These are phyloP conservation scores for Crenichthys baileyi DNA, from an alignment of 2,797 vertebrate genomes.

Conservation along the genomic window DNA sequence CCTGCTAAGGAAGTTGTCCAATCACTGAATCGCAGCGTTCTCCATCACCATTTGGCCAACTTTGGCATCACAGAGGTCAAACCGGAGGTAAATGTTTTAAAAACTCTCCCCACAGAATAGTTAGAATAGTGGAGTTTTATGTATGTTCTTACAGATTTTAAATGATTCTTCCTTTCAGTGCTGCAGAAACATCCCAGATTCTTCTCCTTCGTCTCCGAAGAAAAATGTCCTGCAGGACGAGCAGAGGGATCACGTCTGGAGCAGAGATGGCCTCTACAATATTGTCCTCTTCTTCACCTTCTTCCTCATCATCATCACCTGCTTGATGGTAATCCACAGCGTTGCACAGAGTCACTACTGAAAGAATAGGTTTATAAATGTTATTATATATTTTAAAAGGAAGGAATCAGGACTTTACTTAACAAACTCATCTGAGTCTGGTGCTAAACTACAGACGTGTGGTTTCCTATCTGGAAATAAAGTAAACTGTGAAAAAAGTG, in stretches of 20 bases:
- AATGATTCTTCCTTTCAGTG: neutral
- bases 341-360: no score
- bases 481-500: neutral
- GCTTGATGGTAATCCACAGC: conserved; percentile 85
- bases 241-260: conserved; percentile 88
- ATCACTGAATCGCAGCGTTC: conserved; percentile 88
- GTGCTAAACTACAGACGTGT: neutral
- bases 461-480: no score
- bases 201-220: conserved; percentile 61
- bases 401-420: neutral
- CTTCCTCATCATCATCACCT: conserved; percentile 89
- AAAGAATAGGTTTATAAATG: neutral
- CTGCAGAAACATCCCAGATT: conserved; percentile 8
- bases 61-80: conserved; percentile 92
- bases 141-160: no score
- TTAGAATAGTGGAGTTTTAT: no score
- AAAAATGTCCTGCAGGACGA: conserved; percentile 91
- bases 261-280: conserved; percentile 87
- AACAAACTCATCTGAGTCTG: neutral
- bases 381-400: no score
- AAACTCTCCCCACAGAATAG: neutral
- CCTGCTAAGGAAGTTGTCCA: conserved; percentile 90
- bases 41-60: conserved; percentile 88
- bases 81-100: conserved; percentile 83
- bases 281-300: conserved; percentile 91